Base-by-base conservation (phyloP, 2,113 vertebrate genomes). In the Brachyistius frenatus region DNA sequence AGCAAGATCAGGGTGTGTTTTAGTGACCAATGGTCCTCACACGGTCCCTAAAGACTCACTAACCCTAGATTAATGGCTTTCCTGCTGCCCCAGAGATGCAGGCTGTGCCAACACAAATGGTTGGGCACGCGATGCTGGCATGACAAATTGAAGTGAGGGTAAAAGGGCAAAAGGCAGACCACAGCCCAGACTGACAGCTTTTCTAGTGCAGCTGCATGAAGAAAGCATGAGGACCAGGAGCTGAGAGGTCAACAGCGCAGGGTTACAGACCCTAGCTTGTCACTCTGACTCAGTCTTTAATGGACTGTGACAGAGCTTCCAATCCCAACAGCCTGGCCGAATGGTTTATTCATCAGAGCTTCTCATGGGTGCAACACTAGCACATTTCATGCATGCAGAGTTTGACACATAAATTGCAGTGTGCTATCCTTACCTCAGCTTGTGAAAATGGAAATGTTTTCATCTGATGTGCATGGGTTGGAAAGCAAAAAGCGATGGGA, bases 341-440 rank as follows among this genome's bases (percentile, higher is more conserved):
- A 91, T 93, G 93, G 83, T 94, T 94, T 93, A 84, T 93, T 93
- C 93, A 93, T 93, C 83, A 92, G 81, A 66, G 49, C 68, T 64
- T 66, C 80, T 79, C 72, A 16, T 65, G 73, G 71, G 86, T 81
- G 74, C 86, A 81, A 78, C 70, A 78, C 69, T 65, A 86, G 82
- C 81, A 82, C 66, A 63, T 81, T 81, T 72, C 13, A 32, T 84
- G 83, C 66, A 7, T 63, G 46, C 3, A 74, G 73, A 60, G 63
- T 73, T 85, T 88, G 81, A 85, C 74, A 66, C 70, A 86, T 86
- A 89, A 91, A 91, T 92, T 86, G 87, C 77, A 79, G 78, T 61
- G 14, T 65, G 79, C 54, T 83, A 53, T 80, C 66, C 50, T 71
- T 73, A 61, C 57, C 10, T 66, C 52, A 0, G 49, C 33, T 66